phyloP scores from a whole-genome alignment of 2,797 vertebrate genomes.

The Rhinatrema bivittatum region DNA sequence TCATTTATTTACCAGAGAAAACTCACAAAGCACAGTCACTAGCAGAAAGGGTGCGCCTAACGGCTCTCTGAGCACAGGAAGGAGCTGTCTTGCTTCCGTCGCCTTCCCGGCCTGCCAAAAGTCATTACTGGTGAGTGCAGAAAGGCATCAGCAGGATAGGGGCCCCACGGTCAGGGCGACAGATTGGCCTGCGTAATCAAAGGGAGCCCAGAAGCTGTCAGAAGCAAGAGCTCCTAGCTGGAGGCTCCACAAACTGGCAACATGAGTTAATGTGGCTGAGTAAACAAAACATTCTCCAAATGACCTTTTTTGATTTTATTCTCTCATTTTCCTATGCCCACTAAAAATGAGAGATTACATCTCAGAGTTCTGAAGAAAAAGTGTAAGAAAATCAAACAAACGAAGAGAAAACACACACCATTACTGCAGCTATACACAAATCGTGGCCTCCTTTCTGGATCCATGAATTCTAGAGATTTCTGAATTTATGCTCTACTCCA shows the following conservation, averaged over 20 bases:
- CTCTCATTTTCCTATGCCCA: slow-evolving; percentile 23
- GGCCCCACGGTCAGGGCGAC: slow-evolving; percentile 88
- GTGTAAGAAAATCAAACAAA: slow-evolving; percentile 40
- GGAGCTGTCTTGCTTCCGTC: slow-evolving; percentile 39
- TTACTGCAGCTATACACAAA: no score
- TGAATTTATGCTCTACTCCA: no score
- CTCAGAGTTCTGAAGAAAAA: slow-evolving; percentile 12
- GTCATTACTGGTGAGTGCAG: slow-evolving; percentile 94
- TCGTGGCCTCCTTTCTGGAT: no score
- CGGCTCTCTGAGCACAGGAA: slow-evolving; percentile 57
- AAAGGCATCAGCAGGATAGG: slow-evolving; percentile 92
- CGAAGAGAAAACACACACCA: slow-evolving; percentile 36
- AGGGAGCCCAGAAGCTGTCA: slow-evolving; percentile 76
- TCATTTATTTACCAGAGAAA: slow-evolving; percentile 99
- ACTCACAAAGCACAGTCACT: slow-evolving; percentile 89
- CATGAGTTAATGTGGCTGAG: slow-evolving; percentile 66
- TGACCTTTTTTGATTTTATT: slow-evolving; percentile 35
- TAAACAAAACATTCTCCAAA: slow-evolving; percentile 62
- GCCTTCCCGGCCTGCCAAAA: slow-evolving; percentile 85
- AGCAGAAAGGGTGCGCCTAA: slow-evolving; percentile 65
- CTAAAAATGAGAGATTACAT: no score
- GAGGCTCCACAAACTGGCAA: slow-evolving; percentile 86
- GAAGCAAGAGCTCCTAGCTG: slow-evolving; percentile 82
- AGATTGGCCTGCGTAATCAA: slow-evolving; percentile 94
- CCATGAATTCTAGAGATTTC: no score